Base-by-base conservation (phyloP, 2,888 invertebrate species). In the Drosophila phalerata region DNA sequence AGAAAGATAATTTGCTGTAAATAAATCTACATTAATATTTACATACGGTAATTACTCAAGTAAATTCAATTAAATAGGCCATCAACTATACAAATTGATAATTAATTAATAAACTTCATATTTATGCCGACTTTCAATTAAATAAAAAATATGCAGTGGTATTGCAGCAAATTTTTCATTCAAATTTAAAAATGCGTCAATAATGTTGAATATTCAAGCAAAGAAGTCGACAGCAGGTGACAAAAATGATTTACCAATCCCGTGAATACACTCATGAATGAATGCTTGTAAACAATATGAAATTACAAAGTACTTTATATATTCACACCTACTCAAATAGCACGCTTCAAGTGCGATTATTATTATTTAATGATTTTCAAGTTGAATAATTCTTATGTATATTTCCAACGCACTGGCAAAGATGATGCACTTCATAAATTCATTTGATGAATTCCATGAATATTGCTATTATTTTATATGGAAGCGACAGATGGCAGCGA, bases 361-460 rank as follows among this genome's bases (percentile, higher is more conserved):
- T 49, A 63, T 45, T 30, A 61, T 78, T 60, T 42, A 60, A 71
- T 47, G 63, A 49, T 77, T 42, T 62, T 68, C 49, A 73, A 76
- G 66, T 48, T 65, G 53, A 49, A 42, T 63, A 61, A 67, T 67
- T 49, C 48, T 53, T 66, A 13, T 65, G 66, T 49, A 55, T 37
- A 25, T 70, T 57, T 63, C 5, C 63, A 45, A 70, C 48, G 65
- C 61, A 48, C 40, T 37, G 58, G 15, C 56, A 42, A 60, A 53
- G 52, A 13, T 28, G 48, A 60, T 64, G 62, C 58, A 73, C 77
- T 83, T 65, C 68, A 87, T 84, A 81, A 84, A 81, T 76, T 67
- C 85, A 69, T 87, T 73, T 85, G 73, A 76, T 73, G 81, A 75
- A 81, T 81, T 89, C 88, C 78, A 81, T 84, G 81, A 72, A 78